These are phyloP conservation scores for Atta texana DNA, from an alignment of 1,140 invertebrate species.

Conservation along the genomic window DNA sequence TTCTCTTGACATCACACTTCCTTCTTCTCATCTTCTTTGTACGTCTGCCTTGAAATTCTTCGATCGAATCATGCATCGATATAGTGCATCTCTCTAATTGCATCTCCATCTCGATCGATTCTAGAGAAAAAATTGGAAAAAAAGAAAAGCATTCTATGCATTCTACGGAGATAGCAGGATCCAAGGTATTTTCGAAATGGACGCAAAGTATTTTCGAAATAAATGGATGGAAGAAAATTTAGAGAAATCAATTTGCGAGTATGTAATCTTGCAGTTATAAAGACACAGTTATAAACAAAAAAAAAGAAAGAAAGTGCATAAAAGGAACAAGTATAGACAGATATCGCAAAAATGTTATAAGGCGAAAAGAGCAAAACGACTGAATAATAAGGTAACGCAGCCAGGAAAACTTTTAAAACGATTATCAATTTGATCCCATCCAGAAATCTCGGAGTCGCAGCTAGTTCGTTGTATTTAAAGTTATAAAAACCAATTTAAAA, in stretches of 20 bases:
- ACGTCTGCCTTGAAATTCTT: conserved; percentile 49
- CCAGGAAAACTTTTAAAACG: conserved; percentile 77
- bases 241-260: conserved; percentile 61
- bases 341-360: conserved; percentile 26
- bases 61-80: conserved; percentile 73
- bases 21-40: conserved; percentile 25
- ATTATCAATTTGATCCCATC: conserved; percentile 79
- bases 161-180: conserved; percentile 46
- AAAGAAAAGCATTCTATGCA: conserved; percentile 70
- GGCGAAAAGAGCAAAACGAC: conserved; percentile 18
- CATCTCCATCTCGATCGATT: conserved; percentile 59
- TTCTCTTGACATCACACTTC: conserved; percentile 21
- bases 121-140: conserved; percentile 66
- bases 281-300: background rate
- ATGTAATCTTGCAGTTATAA: background rate
- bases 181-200: conserved; percentile 59
- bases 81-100: conserved; percentile 78
- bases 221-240: conserved; percentile 58
- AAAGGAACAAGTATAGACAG: conserved; percentile 9
- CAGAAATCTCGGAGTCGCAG: conserved; percentile 34
- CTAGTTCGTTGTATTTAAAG: conserved; percentile 78
- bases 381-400: conserved; percentile 62
- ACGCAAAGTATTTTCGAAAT: conserved; percentile 57
- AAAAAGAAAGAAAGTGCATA: conserved; percentile 52
- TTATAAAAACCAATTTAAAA: conserved; percentile 85